A percentile compares a stretch with the other conserved stretches of the same genome.
These are phyloP conservation scores for Ganaspis brasiliensis DNA, from an alignment of 2,888 invertebrate genomes.

Conservation along the genomic window DNA sequence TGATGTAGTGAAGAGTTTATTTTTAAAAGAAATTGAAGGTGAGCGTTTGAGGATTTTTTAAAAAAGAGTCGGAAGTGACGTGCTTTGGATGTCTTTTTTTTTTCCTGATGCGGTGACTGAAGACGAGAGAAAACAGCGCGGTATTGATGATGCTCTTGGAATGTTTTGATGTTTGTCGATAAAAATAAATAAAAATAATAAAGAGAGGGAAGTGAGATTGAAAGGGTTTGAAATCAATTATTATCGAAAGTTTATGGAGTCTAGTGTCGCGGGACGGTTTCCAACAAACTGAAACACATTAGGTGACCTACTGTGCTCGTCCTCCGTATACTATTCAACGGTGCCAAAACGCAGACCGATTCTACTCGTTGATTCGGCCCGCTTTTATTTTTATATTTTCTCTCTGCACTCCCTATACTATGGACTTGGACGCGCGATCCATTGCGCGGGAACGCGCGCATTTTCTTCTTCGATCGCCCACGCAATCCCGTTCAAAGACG, in stretches of 20 bases:
- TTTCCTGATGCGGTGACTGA: background rate
- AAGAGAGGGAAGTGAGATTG: background rate
- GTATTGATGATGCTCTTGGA: conserved; percentile 6
- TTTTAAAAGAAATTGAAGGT: too few relatives aligned
- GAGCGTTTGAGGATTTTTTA: too few relatives aligned
- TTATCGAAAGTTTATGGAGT: conserved; percentile 46
- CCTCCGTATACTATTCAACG: conserved; percentile 52
- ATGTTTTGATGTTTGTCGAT: conserved; percentile 8
- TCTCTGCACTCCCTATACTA: conserved; percentile 45
- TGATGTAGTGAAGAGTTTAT: too few relatives aligned
- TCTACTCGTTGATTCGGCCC: conserved; percentile 46
- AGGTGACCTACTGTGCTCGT: conserved; percentile 68
- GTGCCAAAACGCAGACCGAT: conserved; percentile 58
- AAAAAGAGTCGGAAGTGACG: too few relatives aligned
- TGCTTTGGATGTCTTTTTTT: background rate
- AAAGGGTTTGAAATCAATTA: conserved; percentile 5
- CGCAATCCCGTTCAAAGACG: conserved; percentile 40
- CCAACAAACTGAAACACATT: conserved; percentile 69
- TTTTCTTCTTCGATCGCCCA: conserved; percentile 47
- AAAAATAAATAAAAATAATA: conserved; percentile 24
- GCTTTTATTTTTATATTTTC: conserved; percentile 63
- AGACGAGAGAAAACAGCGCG: background rate
- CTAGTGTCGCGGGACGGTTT: conserved; percentile 58
- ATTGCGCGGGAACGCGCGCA: conserved; percentile 41
- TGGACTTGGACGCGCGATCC: conserved; percentile 50